Conservation (phyloP, 2,113 vertebrate genomes). For the Chionomys nivalis region DNA sequence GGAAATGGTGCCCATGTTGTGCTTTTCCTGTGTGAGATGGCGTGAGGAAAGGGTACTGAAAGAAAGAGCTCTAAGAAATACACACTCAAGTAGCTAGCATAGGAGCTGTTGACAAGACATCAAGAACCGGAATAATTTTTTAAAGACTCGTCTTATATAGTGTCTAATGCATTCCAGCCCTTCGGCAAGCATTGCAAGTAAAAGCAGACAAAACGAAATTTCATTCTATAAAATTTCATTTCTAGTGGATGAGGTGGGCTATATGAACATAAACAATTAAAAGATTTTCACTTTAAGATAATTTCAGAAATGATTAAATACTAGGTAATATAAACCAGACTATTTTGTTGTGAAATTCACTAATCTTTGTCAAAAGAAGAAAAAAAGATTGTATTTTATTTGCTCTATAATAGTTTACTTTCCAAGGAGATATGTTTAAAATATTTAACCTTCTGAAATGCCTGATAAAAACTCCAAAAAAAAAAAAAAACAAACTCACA, state of each 20-base stretch:
- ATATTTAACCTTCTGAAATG: constrained; percentile 47
- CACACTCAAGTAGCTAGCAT: neutral
- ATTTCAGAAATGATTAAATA: constrained; percentile 41
- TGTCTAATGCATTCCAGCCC: neutral
- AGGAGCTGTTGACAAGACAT: neutral
- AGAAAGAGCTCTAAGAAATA: neutral
- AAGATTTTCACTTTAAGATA: neutral
- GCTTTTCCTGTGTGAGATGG: neutral
- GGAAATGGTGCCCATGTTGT: neutral
- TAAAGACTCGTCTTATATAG: neutral
- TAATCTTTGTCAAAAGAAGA: neutral
- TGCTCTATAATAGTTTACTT: constrained; percentile 23
- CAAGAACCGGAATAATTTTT: neutral
- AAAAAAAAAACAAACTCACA: neutral
- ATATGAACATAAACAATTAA: neutral
- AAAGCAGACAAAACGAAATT: constrained; percentile 2
- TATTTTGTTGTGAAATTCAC: constrained; percentile 25
- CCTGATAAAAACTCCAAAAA: constrained; percentile 34
- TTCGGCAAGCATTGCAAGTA: neutral
- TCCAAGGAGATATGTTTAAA: neutral
- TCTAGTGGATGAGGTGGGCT: neutral
- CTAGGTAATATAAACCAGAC: neutral
- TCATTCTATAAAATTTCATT: constrained; percentile 34
- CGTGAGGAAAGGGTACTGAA: neutral
- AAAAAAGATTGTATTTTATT: constrained; percentile 34